Percentiles rank a stretch among this genome's conserved stretches.
Evolutionary conservation across 2,797 vertebrate genomes (phyloP).

Genomic region (Pangasius larnaudii): DNA sequence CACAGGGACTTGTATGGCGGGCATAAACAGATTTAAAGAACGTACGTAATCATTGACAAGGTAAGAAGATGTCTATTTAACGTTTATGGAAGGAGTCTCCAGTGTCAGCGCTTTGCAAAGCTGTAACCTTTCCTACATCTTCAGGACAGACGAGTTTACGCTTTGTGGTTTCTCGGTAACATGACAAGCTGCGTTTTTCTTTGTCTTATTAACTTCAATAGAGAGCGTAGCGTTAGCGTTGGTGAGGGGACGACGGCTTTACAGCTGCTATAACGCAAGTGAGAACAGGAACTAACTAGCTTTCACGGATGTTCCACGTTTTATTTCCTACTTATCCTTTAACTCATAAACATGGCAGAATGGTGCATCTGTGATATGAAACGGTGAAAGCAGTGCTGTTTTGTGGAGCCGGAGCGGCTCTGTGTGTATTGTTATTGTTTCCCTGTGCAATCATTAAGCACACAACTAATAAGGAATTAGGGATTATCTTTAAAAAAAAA

Average conservation of each 20-base stretch:
- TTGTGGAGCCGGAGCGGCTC: not conserved
- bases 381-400: not conserved
- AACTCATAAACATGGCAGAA: not conserved
- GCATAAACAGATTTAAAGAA: not conserved
- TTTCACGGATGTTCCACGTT: not conserved
- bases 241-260: not conserved
- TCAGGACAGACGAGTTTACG: not conserved
- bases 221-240: not conserved
- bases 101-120: not conserved
- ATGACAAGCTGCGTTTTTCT: not conserved
- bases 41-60: not conserved
- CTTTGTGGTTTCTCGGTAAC: not conserved
- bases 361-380: not conserved
- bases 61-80: not conserved
- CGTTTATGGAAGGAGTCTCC: not conserved
- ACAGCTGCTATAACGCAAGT: not conserved
- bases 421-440: not conserved
- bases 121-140: not conserved
- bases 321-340: not conserved
- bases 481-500: not conserved
- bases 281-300: not conserved
- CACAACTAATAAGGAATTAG: slow-evolving; percentile 9
- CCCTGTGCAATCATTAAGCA: not conserved
- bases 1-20: not conserved
- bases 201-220: not conserved